These are phyloP conservation scores for Myiothlypis chrysogaster DNA, from an alignment of 2,797 vertebrate genomes.

Conservation along the genomic window DNA sequence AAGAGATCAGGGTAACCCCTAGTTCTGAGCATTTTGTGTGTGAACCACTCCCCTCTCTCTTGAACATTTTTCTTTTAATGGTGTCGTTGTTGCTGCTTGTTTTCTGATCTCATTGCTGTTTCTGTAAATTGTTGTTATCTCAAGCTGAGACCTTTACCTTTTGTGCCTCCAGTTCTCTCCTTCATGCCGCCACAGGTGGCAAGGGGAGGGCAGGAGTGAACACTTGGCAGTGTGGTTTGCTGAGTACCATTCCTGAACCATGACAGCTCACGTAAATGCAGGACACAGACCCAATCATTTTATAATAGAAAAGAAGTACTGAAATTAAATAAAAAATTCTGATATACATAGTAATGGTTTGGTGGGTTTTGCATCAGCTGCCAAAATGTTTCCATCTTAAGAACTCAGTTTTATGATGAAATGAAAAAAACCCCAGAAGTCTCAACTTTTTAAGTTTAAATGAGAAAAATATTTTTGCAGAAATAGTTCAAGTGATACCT, in stretches of 20 bases:
- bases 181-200: accelerated
- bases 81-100: background rate
- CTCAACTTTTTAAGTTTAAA: background rate
- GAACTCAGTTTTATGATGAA: background rate
- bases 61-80: background rate
- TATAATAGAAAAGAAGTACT: background rate
- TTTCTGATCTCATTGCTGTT: background rate
- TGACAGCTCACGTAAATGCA: background rate
- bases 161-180: background rate
- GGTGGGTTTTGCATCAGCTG: background rate
- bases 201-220: background rate
- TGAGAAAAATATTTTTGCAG: background rate
- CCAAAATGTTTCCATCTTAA: background rate
- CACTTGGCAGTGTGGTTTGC: accelerated
- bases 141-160: accelerated
- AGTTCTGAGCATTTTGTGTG: background rate
- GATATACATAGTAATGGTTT: background rate
- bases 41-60: background rate
- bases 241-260: background rate
- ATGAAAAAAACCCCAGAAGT: accelerated
- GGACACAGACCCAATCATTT: accelerated
- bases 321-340: background rate
- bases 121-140: background rate
- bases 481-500: background rate
- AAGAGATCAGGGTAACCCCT: accelerated